Evolutionary conservation across 2,888 invertebrate genomes (phyloP), one percentile per base, ranked within the genome.

Genomic region (Apeira syringaria): DNA sequence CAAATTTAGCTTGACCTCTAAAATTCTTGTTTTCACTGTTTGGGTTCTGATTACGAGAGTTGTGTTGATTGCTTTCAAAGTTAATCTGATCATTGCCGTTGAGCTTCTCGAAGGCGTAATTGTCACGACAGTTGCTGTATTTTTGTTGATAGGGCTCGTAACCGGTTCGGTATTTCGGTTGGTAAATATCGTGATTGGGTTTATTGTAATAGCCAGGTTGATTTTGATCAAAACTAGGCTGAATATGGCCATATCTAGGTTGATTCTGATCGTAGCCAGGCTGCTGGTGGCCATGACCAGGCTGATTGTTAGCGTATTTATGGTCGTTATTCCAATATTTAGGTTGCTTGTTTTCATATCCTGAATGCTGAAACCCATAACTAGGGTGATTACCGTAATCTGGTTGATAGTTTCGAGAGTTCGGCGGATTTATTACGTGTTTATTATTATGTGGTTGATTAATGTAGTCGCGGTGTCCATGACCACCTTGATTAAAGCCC

Each of bases 401-500:
- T 1, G 44, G 41, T 6, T 32, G 39, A 15, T 54, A 37, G 15
- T 48, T 39, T 15, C 36, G 46, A 26, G 51, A 42, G 32, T 42
- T 38, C 0, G 26, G 22, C 1, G 31, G 10, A n/a, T 32, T 37
- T 0, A 17, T 22, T 12, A 33, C 27, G 36, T 36, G 27, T 8
- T 32, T 8, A 10, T 31, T 31, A 6, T 31, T 3, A 2, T 35
- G 15, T 5, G 15, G 12, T 43, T 5, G 1, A 5, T 7, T 7
- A 20, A 22, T 55, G 18, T 15, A 47, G 9, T 60, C 40, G 30
- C 61, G 51, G 13, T 36, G 50, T 31, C 48, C 51, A 13, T 48
- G 39, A 2, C 37, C 49, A 22, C 59, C 39, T 10, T 66, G 31
- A 9, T 47, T 35, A 2, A 35, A 26, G 32, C 30, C 32, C 6